These are phyloP conservation scores for Gnathonemus echidnorhynchus DNA, from an alignment of 2,113 vertebrate genomes.

Conservation along the genomic window DNA sequence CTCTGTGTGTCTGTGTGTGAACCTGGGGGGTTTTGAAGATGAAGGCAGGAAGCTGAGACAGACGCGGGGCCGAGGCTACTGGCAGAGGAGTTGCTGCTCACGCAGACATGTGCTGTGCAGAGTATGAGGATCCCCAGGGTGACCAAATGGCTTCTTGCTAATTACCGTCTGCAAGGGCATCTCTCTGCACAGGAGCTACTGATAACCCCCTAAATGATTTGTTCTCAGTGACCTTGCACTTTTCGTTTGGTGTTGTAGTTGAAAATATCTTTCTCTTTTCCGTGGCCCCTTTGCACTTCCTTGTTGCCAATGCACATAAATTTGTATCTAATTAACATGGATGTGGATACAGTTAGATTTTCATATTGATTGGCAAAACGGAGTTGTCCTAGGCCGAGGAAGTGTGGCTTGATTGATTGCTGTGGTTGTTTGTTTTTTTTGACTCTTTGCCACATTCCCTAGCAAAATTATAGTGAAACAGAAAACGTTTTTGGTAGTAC, in stretches of 20 bases:
- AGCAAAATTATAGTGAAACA: neutral
- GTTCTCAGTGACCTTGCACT: neutral
- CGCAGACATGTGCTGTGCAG: neutral
- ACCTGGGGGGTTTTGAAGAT: neutral
- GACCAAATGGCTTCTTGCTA: constrained; percentile 9
- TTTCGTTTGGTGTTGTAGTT: neutral
- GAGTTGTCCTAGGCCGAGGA: neutral
- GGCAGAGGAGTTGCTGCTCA: neutral
- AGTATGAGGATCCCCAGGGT: neutral
- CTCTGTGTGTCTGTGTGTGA: neutral
- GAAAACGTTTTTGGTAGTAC: neutral
- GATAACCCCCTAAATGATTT: constrained; percentile 1
- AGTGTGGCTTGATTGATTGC: neutral
- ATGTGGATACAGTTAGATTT: neutral
- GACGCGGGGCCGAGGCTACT: neutral
- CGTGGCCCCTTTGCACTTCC: neutral
- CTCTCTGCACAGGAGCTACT: neutral
- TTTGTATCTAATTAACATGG: neutral
- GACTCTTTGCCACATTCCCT: neutral
- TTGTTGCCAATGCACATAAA: neutral
- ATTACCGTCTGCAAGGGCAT: neutral
- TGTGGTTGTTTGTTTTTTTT: neutral
- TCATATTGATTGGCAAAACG: neutral
- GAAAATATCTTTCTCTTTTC: neutral
- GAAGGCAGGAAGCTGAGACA: neutral